phyloP scores from a whole-genome alignment of 2,113 vertebrate species.

The Microcebus tavaratra region DNA sequence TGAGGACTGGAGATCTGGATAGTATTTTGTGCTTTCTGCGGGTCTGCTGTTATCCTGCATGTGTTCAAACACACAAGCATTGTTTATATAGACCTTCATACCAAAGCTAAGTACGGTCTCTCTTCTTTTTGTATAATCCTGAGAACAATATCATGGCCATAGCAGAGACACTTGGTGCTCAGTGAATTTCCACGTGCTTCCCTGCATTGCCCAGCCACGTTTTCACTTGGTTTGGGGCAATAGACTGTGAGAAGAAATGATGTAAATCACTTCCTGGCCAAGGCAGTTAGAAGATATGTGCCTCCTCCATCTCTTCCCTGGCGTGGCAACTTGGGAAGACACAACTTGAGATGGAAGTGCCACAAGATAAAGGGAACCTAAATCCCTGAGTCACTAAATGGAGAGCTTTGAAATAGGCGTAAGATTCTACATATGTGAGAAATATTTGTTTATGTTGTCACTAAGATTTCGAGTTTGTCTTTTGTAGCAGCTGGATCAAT shows the following conservation, averaged over 20 bases:
- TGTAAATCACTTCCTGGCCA: neutral
- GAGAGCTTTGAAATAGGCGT: neutral
- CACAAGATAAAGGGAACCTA: neutral
- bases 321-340: neutral
- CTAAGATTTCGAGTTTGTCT: neutral
- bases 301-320: neutral
- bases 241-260: neutral
- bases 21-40: neutral
- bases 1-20: neutral
- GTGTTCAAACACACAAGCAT: neutral
- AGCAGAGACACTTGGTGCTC: neutral
- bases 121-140: neutral
- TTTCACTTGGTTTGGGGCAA: neutral
- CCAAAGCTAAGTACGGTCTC: neutral
- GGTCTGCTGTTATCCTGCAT: neutral
- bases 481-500: neutral
- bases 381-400: neutral
- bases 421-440: neutral
- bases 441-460: neutral
- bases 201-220: neutral
- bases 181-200: neutral
- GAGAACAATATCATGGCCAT: neutral
- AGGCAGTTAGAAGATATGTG: neutral
- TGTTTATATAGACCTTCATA: neutral
- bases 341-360: neutral